These are phyloP conservation scores for Malurus leucopterus DNA, from an alignment of 2,797 vertebrate genomes.

Conservation along the genomic window DNA sequence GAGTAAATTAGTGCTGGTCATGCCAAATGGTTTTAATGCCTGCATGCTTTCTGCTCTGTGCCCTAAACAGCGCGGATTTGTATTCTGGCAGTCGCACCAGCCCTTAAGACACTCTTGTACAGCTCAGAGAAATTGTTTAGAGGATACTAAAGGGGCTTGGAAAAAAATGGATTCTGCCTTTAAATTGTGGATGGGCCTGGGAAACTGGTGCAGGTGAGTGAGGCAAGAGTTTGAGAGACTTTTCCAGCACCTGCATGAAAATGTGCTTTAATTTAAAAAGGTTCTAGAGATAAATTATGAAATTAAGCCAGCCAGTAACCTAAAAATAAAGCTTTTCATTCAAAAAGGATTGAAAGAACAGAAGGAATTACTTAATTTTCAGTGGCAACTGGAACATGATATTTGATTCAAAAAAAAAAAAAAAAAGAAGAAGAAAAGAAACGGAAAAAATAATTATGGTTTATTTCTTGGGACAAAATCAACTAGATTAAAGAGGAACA, in stretches of 20 bases:
- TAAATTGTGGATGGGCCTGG: neutral
- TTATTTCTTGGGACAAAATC: neutral
- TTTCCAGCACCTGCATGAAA: neutral
- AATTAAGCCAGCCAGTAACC: neutral
- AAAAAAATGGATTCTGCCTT: neutral
- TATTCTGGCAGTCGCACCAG: neutral
- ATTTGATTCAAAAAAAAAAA: neutral
- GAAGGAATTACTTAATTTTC: neutral
- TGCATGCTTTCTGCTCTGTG: neutral
- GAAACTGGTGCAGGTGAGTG: fast-evolving
- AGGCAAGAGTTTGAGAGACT: neutral
- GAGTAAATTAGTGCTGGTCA: neutral
- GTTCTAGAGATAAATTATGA: neutral
- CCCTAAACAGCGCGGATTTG: neutral
- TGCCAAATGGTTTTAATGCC: conserved; percentile 3
- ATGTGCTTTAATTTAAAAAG: neutral
- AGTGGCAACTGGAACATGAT: neutral
- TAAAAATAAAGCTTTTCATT: neutral
- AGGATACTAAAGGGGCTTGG: neutral
- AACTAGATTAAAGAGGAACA: neutral
- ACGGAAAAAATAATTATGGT: too few species aligned
- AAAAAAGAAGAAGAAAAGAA: too few species aligned
- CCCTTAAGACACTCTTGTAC: neutral
- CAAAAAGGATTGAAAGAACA: neutral
- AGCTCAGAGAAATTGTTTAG: neutral